Evolutionary conservation across 2,888 invertebrate genomes (phyloP).

Genomic region (Acronicta psi): DNA sequence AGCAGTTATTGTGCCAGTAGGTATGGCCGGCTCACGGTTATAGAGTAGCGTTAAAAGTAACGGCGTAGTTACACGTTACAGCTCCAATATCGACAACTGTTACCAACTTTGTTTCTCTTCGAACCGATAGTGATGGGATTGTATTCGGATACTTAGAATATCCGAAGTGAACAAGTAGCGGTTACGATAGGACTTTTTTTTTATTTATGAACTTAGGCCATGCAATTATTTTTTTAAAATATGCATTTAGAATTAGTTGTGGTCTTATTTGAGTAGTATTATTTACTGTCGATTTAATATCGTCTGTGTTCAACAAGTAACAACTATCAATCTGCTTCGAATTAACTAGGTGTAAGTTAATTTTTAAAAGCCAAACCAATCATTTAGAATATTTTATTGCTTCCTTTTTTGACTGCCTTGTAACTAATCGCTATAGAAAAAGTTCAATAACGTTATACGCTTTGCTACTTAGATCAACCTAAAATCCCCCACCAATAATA

Average conservation of each 20-base stretch:
- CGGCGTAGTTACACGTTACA: slow-evolving; percentile 68
- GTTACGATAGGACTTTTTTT: no score
- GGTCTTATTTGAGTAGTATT: no score
- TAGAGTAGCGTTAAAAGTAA: slow-evolving; percentile 65
- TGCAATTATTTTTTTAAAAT: no score
- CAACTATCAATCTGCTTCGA: no score
- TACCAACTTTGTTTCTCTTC: slow-evolving; percentile 57
- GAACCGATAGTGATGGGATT: slow-evolving; percentile 46
- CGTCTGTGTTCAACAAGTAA: no score
- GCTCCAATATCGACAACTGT: slow-evolving; percentile 62
- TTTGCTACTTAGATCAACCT: no score
- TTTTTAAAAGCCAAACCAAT: no score
- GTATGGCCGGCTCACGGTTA: slow-evolving; percentile 54
- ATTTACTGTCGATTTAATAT: no score
- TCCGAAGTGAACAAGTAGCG: slow-evolving; percentile 10
- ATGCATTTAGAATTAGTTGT: no score
- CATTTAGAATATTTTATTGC: neutral
- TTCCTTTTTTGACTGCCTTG: neutral
- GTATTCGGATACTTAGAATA: slow-evolving; percentile 16
- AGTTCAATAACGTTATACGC: neutral
- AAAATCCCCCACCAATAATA: slow-evolving; percentile 6
- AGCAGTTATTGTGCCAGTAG: slow-evolving; percentile 34
- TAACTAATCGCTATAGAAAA: neutral
- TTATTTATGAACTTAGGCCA: no score
- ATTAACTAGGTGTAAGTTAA: no score